Evolutionary conservation across 2,113 vertebrate species (phyloP).

Genomic region (Condylura cristata): DNA sequence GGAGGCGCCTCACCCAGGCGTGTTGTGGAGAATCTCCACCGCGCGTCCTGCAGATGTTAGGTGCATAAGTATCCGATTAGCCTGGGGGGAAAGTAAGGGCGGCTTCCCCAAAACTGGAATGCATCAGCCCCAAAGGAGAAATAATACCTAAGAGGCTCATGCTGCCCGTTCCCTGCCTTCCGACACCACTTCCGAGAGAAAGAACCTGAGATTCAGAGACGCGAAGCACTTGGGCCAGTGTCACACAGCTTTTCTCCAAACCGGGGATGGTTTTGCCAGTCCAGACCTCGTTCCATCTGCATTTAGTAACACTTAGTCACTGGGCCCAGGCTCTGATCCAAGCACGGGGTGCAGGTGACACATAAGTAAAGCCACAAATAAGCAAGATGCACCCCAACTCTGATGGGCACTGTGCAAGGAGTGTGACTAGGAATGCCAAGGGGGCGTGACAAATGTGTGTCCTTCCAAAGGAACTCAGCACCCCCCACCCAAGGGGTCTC

Average conservation of each 20-base stretch:
- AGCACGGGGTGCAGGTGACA: not conserved
- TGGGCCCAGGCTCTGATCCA: not conserved
- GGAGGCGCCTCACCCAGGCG: rapidly evolving
- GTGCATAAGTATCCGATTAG: rapidly evolving
- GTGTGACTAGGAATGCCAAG: rapidly evolving
- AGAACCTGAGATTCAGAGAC: not conserved
- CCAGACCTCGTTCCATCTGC: not conserved
- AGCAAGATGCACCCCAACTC: not conserved
- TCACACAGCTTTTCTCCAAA: not conserved
- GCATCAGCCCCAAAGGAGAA: not conserved
- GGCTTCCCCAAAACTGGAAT: too few species aligned
- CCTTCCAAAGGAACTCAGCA: not conserved
- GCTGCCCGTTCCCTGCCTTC: not conserved
- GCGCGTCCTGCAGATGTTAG: not conserved
- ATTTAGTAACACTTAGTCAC: not conserved
- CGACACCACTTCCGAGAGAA: not conserved
- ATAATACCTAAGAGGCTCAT: rapidly evolving
- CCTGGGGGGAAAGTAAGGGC: not conserved
- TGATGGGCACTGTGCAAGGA: too few species aligned
- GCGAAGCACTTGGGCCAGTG: not conserved
- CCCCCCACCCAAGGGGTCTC: not conserved
- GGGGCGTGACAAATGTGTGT: too few species aligned
- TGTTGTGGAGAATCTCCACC: rapidly evolving
- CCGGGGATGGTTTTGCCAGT: not conserved
- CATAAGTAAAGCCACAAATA: not conserved